A percentile compares a stretch with the other conserved stretches of the same genome.
Evolutionary conservation across 2,113 vertebrate species (phyloP).

Genomic region (Hyperopisus bebe): DNA sequence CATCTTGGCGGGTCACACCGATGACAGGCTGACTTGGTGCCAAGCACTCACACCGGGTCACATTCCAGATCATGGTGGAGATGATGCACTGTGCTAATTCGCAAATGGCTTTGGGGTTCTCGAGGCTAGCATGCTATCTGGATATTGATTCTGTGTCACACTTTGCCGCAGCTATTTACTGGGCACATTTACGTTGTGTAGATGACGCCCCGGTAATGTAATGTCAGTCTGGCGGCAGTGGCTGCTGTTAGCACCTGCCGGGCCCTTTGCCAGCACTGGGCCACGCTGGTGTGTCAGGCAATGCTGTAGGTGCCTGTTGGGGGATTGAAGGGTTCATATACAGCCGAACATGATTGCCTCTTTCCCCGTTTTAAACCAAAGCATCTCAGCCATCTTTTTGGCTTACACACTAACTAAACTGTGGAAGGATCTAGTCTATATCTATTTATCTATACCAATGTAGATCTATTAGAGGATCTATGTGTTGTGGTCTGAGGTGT

Average conservation of each 20-base stretch:
- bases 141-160: neutral
- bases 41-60: neutral
- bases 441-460: neutral
- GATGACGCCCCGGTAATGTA: neutral
- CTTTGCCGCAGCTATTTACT: neutral
- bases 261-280: neutral
- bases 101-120: neutral
- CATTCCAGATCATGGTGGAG: neutral
- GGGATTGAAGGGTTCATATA: neutral
- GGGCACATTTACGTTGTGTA: neutral
- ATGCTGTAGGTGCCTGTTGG: neutral
- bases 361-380: conserved; percentile 36
- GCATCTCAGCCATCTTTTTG: neutral
- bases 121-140: neutral
- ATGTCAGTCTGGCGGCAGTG: neutral
- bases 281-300: neutral
- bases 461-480: neutral
- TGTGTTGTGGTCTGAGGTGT: neutral
- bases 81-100: neutral
- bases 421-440: neutral
- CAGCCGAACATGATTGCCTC: conserved; percentile 36
- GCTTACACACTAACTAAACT: neutral
- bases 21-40: neutral
- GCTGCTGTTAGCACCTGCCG: neutral
- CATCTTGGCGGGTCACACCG: neutral